Conservation (phyloP, 2,113 vertebrate species). For the Alces alces region DNA sequence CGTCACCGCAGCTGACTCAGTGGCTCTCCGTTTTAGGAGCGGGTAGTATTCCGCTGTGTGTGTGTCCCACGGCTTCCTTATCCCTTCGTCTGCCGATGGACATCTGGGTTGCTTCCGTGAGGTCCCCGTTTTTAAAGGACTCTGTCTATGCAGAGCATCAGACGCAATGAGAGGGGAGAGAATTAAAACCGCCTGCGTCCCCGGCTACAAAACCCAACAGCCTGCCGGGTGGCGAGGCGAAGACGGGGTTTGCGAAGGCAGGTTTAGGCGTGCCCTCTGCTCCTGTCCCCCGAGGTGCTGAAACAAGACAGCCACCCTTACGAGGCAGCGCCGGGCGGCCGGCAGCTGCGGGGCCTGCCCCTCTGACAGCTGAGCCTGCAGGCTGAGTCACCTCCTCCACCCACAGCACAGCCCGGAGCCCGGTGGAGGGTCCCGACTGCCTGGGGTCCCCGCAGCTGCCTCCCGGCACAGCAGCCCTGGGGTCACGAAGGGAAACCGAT, state of each 20-base stretch:
- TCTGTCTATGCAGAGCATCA: background rate
- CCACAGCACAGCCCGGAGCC: background rate
- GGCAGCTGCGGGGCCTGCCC: background rate
- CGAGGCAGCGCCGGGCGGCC: background rate
- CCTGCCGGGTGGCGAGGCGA: background rate
- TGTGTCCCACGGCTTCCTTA: background rate
- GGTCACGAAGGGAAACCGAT: background rate
- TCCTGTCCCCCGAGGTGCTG: background rate
- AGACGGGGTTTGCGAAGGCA: background rate
- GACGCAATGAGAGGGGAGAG: background rate
- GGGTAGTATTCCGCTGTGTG: background rate
- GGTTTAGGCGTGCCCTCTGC: background rate
- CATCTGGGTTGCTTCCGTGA: background rate
- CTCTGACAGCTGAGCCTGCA: background rate
- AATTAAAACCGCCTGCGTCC: background rate
- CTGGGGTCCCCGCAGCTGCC: background rate
- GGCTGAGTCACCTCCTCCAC: background rate
- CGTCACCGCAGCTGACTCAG: background rate
- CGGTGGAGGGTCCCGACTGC: background rate
- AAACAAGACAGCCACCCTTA: background rate
- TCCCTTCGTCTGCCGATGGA: background rate
- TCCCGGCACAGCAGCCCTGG: background rate
- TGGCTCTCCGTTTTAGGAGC: background rate
- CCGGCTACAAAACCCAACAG: background rate
- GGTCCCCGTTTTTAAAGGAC: background rate